Base-by-base conservation (phyloP, 2,113 vertebrate species). In the Callopanchax toddi region DNA sequence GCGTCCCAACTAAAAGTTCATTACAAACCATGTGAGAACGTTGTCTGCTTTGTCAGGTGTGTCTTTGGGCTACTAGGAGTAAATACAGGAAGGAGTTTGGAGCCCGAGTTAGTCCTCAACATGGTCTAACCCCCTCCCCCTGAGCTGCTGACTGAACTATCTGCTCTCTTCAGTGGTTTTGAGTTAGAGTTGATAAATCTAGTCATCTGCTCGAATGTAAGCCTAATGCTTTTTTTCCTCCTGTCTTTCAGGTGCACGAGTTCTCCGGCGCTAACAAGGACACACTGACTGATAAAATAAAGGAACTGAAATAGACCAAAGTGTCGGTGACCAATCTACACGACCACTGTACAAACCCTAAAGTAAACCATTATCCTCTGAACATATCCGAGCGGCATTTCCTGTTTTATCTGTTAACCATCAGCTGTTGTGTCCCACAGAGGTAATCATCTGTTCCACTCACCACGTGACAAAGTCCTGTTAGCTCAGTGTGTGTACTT, bases 221-320 rank as follows among this genome's bases (percentile, higher is more conserved):
- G n/a, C n/a, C n/a, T n/a, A n/a, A n/a, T n/a, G n/a, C n/a, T n/a
- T n/a, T n/a, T n/a, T n/a, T 16, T 22, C 11, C 1, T 36, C 23
- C 10, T 21, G 18, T 68, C 21, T 82, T 73, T 46, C 76, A 92
- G 91, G 1, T 91, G 20, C 0, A 18, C 0, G 60, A 83, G 1
- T 89, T 93, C 67, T 76, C 85, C 1, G 91, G 92, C 0, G 71
- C 87, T 1, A 80, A 85, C 37, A 0, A 0, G 0, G 0, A 0
- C 0, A 59, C 8, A 1, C 71, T 93, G 32, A 0, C 1, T 0
- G 4, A 60, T 0, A 72, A 34, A 4, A 1, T 92, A 18, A 0
- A 0, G 0, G 0, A 0, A 0, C 13, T 50, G 0, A 69, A 51
- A 54, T 49, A 45, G 23, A 37, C 22, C 34, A 11, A 20, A 56